Evolutionary conservation across 2,888 invertebrate genomes (phyloP).

Genomic region (Melanotus villosus): DNA sequence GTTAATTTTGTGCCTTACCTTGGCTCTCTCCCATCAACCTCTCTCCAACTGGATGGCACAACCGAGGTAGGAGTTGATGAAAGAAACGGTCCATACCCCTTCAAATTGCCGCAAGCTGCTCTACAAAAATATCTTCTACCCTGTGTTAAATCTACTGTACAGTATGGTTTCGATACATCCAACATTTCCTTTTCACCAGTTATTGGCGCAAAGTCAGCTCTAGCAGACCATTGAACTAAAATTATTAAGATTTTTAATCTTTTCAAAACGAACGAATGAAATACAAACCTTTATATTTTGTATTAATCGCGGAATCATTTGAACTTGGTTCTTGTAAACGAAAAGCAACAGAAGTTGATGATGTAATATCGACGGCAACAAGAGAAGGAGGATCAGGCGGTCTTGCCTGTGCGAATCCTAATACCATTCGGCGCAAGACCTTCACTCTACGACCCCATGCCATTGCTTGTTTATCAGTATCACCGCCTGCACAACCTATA

Average conservation of each 20-base stretch:
- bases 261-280: no score
- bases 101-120: conserved; percentile 93
- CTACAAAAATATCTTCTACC: conserved; percentile 92
- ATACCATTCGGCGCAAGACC: conserved; percentile 81
- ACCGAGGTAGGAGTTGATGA: conserved; percentile 87
- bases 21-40: conserved; percentile 80
- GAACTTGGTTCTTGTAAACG: conserved; percentile 80
- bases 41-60: conserved; percentile 95
- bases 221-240: conserved; percentile 94
- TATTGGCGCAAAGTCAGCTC: conserved; percentile 85
- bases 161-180: conserved; percentile 76
- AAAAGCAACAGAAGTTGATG: conserved; percentile 77
- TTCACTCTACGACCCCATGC: conserved; percentile 90
- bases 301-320: conserved; percentile 84
- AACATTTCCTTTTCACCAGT: conserved; percentile 85
- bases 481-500: conserved; percentile 79
- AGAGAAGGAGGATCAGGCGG: conserved; percentile 87
- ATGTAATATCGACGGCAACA: conserved; percentile 84
- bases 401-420: conserved; percentile 90
- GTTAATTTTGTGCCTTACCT: conserved; percentile 62
- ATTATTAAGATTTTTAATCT: conserved; percentile 35
- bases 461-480: conserved; percentile 86
- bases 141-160: conserved; percentile 81
- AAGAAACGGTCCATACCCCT: conserved; percentile 88
- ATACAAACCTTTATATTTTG: conserved; percentile 91